Evolutionary conservation across 2,113 vertebrate species (phyloP).

Genomic region (Hydropotes inermis): DNA sequence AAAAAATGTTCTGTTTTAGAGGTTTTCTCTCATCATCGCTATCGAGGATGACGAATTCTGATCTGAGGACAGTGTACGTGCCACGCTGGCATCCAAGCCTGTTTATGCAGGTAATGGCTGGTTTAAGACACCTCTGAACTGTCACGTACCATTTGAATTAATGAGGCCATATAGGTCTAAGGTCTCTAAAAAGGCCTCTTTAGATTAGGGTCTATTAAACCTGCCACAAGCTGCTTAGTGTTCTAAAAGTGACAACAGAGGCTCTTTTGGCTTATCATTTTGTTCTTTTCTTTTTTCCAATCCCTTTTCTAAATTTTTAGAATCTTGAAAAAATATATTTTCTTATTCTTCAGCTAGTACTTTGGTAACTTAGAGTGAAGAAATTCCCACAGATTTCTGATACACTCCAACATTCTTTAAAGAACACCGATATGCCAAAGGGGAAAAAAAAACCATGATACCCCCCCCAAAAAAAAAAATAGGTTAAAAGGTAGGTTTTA

Average conservation of each 20-base stretch:
- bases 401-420: background rate
- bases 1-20: background rate
- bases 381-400: slow-evolving; percentile 34
- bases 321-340: slow-evolving; percentile 29
- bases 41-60: slow-evolving; percentile 45
- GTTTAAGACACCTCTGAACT: slow-evolving; percentile 81
- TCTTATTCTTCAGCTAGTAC: background rate
- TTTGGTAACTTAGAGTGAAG: background rate
- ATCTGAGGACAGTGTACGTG: slow-evolving; percentile 60
- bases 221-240: slow-evolving; percentile 63
- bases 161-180: slow-evolving; percentile 80
- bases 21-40: slow-evolving; percentile 41
- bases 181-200: slow-evolving; percentile 77
- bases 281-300: background rate
- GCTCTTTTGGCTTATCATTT: slow-evolving; percentile 59
- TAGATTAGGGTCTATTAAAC: slow-evolving; percentile 80
- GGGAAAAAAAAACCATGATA: background rate
- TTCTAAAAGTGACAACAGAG: slow-evolving; percentile 73
- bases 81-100: slow-evolving; percentile 51
- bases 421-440: slow-evolving; percentile 4
- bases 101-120: slow-evolving; percentile 76
- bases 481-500: background rate
- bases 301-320: background rate
- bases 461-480: background rate
- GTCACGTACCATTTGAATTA: slow-evolving; percentile 81